Conservation (phyloP, 2,888 invertebrate species). For the Perithous albicinctus region DNA sequence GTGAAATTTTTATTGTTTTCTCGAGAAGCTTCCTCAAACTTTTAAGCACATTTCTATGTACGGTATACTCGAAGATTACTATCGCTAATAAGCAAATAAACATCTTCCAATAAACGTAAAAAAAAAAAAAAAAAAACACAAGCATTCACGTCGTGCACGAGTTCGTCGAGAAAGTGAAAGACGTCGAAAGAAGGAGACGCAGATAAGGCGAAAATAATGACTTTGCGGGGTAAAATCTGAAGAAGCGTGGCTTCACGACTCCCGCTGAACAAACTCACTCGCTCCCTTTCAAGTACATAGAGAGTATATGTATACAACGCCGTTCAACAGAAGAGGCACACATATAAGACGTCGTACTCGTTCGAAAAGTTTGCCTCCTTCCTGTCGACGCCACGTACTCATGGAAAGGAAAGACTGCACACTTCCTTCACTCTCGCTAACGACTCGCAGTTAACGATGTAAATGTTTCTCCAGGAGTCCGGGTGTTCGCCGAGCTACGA, state of each 20-base stretch:
- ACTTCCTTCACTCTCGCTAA: constrained; percentile 61
- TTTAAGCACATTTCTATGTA: constrained; percentile 19
- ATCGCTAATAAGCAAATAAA: constrained; percentile 16
- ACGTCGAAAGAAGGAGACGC: constrained; percentile 1
- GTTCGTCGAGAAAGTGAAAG: background rate
- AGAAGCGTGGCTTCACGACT: constrained; percentile 39
- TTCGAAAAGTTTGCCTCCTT: constrained; percentile 57
- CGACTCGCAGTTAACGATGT: constrained; percentile 66
- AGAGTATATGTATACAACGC: constrained; percentile 3
- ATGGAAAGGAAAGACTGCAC: constrained; percentile 58
- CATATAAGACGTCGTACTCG: constrained; percentile 33
- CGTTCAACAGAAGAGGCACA: constrained; percentile 22
- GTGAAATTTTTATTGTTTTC: constrained; percentile 13
- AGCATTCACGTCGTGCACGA: constrained; percentile 13
- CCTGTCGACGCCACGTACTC: constrained; percentile 46
- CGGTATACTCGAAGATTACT: constrained; percentile 39
- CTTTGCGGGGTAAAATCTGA: constrained; percentile 24
- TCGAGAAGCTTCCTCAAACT: constrained; percentile 17
- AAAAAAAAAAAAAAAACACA: background rate
- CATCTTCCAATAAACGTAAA: constrained; percentile 29
- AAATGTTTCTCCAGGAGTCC: constrained; percentile 64
- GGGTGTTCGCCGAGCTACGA: constrained; percentile 49
- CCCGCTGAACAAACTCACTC: constrained; percentile 39
- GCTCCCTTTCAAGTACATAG: constrained; percentile 2
- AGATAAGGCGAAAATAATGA: constrained; percentile 59